Evolutionary conservation across 2,888 invertebrate species (phyloP), one percentile per base, ranked within the genome.

Genomic region (Folsomia manolachei): DNA sequence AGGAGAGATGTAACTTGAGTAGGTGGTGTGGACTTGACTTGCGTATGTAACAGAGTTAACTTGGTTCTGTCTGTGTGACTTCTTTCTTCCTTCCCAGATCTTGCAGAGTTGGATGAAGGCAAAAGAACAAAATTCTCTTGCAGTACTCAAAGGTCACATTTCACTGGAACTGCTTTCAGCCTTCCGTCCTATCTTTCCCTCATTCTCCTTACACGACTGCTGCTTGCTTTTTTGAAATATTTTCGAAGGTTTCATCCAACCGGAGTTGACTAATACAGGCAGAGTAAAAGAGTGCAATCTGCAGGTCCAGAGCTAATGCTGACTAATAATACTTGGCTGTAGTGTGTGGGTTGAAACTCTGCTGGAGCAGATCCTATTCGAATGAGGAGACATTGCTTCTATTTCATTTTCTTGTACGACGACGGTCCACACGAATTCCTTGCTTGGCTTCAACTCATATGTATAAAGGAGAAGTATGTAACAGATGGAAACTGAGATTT

Each of bases 401-500:
- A 39, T 39, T 39, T 39, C n/a, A n/a, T n/a, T 9, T 39, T 39
- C 39, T 39, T 39, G 39, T 14, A 39, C 39, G 39, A 39, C 7
- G 39, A 39, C n/a, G n/a, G 39, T 39, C 7, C 39, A 39, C 14
- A 39, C 39, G 14, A 39, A 39, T 39, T 39, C 39, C 39, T 9
- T 14, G 39, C 7, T 39, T 14, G n/a, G 39, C 39, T 56, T 27
- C 39, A 39, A 39, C 39, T 39, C 39, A 39, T 39, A 9, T 14
- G 39, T 4, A 39, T 39, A 26, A 39, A 27, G 27, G 9, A 53
- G 53, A n/a, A 72, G 69, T 72, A 63, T 60, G 72, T 72, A 73
- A 71, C 74, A 75, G 78, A 75, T 78, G 77, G 70, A 77, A 71
- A 76, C 72, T 71, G 73, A 77, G 78, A 79, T 78, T 79, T 79